These are phyloP conservation scores for Polyodon spathula DNA, from an alignment of 2,113 vertebrate genomes.

Conservation along the genomic window DNA sequence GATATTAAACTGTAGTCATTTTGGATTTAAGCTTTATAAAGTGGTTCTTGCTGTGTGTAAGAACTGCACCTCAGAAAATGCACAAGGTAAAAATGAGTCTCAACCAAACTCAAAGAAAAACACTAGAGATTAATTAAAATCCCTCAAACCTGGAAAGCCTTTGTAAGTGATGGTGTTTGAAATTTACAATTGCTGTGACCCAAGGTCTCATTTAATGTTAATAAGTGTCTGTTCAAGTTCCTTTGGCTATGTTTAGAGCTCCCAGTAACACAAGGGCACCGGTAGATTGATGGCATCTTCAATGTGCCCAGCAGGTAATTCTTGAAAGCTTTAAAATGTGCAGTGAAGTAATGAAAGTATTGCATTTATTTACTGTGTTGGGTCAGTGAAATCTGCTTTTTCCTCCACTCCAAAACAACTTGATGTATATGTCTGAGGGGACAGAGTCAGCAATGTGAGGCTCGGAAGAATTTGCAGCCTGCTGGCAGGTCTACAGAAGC, in stretches of 20 bases:
- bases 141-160: conserved; percentile 45
- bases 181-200: conserved; percentile 41
- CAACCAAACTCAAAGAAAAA: conserved; percentile 9
- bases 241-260: conserved; percentile 52
- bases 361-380: conserved; percentile 54
- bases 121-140: conserved; percentile 55
- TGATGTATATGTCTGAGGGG: conserved; percentile 65
- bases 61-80: background rate
- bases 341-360: conserved; percentile 49
- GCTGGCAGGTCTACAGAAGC: conserved; percentile 66
- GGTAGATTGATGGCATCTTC: conserved; percentile 75
- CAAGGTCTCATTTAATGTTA: conserved; percentile 53
- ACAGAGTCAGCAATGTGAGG: conserved; percentile 74
- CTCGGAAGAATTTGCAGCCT: conserved; percentile 67
- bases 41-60: too few species aligned
- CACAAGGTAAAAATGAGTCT: background rate
- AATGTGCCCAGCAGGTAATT: conserved; percentile 68
- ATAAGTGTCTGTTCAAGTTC: conserved; percentile 52
- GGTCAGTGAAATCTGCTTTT: conserved; percentile 68
- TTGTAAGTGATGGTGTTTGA: conserved; percentile 43
- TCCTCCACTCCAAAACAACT: conserved; percentile 59
- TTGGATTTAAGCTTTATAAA: too few species aligned
- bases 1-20: too few species aligned
- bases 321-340: conserved; percentile 67
- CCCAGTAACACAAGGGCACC: conserved; percentile 47